phyloP scores from a whole-genome alignment of 2,113 vertebrate genomes.

The Euleptes europaea region DNA sequence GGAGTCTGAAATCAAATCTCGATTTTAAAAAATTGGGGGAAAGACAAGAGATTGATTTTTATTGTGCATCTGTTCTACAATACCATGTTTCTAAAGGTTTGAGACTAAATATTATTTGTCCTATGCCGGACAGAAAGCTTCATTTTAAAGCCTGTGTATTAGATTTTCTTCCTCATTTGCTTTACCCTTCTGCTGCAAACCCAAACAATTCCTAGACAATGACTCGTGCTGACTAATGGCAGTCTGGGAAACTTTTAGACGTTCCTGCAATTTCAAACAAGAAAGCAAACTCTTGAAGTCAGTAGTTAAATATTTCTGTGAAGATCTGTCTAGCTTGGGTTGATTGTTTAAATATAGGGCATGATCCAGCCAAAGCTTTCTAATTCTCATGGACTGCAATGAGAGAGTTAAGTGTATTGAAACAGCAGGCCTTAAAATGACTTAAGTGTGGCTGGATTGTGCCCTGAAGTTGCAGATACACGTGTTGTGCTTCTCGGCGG shows the following conservation, averaged over 20 bases:
- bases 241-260: slow-evolving; percentile 71
- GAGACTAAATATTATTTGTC: slow-evolving; percentile 29
- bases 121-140: slow-evolving; percentile 28
- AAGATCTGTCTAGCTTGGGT: slow-evolving; percentile 59
- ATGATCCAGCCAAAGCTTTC: not conserved
- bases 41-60: slow-evolving; percentile 3
- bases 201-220: slow-evolving; percentile 76
- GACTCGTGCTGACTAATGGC: slow-evolving; percentile 72
- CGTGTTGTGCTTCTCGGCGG: not conserved
- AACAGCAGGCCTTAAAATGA: not conserved
- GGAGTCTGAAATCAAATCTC: not conserved
- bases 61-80: slow-evolving; percentile 17
- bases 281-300: slow-evolving; percentile 70
- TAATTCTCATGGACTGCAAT: not conserved
- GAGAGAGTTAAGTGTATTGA: not conserved
- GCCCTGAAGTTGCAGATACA: not conserved
- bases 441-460: not conserved
- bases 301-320: slow-evolving; percentile 67
- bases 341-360: slow-evolving; percentile 2
- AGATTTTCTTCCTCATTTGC: slow-evolving; percentile 67
- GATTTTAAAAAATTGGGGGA: not conserved
- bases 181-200: slow-evolving; percentile 63
- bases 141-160: slow-evolving; percentile 57
- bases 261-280: slow-evolving; percentile 70
- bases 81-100: not conserved